Percentiles rank a stretch among this genome's conserved stretches.
Evolutionary conservation across 2,797 vertebrate species (phyloP).

Genomic region (Remorina albescens): DNA sequence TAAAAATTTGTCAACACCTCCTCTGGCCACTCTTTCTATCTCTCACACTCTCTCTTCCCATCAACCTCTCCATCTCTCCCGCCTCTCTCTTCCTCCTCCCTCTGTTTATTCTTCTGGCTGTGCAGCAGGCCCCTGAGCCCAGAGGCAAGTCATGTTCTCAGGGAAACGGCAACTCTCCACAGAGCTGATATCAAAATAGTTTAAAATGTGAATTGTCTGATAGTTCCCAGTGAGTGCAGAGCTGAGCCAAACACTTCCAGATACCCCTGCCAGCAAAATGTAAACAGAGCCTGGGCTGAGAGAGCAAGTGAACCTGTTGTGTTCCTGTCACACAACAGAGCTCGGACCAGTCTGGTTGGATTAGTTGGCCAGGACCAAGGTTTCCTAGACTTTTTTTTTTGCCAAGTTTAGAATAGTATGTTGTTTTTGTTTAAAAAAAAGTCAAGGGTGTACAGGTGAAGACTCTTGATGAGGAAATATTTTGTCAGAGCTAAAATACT

Average conservation of each 20-base stretch:
- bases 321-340: conserved; percentile 50
- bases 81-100: conserved; percentile 54
- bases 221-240: conserved; percentile 82
- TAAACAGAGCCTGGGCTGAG: conserved; percentile 72
- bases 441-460: conserved; percentile 39
- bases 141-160: conserved; percentile 80
- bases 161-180: conserved; percentile 83
- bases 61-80: conserved; percentile 36
- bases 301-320: conserved; percentile 72
- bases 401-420: conserved; percentile 14
- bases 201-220: conserved; percentile 82
- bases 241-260: conserved; percentile 81
- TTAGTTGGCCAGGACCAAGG: conserved; percentile 22
- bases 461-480: conserved; percentile 52
- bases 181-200: conserved; percentile 85
- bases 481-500: conserved; percentile 53
- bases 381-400: conserved; percentile 17
- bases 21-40: conserved; percentile 6
- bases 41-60: conserved; percentile 47
- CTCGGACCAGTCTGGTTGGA: conserved; percentile 20
- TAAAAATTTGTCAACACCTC: conserved; percentile 13
- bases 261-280: conserved; percentile 79
- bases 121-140: conserved; percentile 77
- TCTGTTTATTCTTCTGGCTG: conserved; percentile 84
- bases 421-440: conserved; percentile 45